A percentile compares a stretch with the other conserved stretches of the same genome.
phyloP scores from a whole-genome alignment of 2,888 invertebrate genomes.

The Ectobius pallidus region DNA sequence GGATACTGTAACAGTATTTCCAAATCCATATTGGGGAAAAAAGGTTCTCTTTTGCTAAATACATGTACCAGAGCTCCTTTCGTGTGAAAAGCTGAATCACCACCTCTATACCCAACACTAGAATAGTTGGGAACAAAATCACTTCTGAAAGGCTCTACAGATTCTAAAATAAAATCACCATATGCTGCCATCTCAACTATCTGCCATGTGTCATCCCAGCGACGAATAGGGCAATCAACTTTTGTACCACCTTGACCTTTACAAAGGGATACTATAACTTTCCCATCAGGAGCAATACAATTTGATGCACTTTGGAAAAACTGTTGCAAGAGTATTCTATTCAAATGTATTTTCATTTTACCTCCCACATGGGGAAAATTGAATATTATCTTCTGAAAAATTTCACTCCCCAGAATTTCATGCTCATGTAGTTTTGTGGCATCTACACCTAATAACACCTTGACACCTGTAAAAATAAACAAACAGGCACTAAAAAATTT shows the following conservation, averaged over 20 bases:
- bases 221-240: slow-evolving; percentile 53
- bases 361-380: slow-evolving; percentile 68
- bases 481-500: no score
- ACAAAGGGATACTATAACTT: slow-evolving; percentile 58
- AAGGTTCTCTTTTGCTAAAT: slow-evolving; percentile 44
- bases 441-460: slow-evolving; percentile 58
- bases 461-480: slow-evolving; percentile 57
- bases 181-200: slow-evolving; percentile 61
- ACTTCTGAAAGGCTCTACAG: slow-evolving; percentile 53
- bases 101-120: slow-evolving; percentile 57
- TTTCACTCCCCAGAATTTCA: slow-evolving; percentile 46
- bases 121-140: slow-evolving; percentile 53
- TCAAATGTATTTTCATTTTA: slow-evolving; percentile 64
- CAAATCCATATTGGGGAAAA: slow-evolving; percentile 17
- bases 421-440: slow-evolving; percentile 56
- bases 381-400: slow-evolving; percentile 61
- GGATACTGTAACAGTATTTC: not conserved
- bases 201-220: slow-evolving; percentile 63
- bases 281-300: slow-evolving; percentile 52
- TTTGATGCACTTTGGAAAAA: slow-evolving; percentile 57
- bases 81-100: slow-evolving; percentile 53
- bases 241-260: slow-evolving; percentile 63
- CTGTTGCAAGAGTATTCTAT: slow-evolving; percentile 58
- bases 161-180: slow-evolving; percentile 55
- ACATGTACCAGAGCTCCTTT: slow-evolving; percentile 52